Evolutionary conservation across 2,113 vertebrate genomes (phyloP), one percentile per base, ranked within the genome.

Genomic region (Bujurquina vittata): DNA sequence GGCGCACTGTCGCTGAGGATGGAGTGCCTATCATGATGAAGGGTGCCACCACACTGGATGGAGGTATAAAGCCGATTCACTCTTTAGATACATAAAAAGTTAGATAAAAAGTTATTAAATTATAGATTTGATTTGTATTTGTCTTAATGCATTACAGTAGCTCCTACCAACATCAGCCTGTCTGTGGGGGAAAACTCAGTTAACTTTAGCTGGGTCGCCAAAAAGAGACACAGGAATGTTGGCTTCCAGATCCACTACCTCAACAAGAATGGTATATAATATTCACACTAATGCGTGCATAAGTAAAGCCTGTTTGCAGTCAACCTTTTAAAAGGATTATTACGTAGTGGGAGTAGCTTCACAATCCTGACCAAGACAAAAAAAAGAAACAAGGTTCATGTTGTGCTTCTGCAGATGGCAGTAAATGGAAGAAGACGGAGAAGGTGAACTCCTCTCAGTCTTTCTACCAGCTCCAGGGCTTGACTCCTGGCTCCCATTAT

Each of bases 41-140:
- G n/a, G 97, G 96, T 3, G 96, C 95, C 88, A 97, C 97, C 57
- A 96, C 92, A 18, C 94, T 96, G 46, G 95, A 97, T n/a, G 95
- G 94, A 94, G 94, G 95, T 96, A 88, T 18, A 15, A 11, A 59
- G n/a, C 7, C 3, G 1, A 90, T 61, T 58, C 11, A 2, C 18
- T 7, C 4, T 65, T 65, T 11, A n/a, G 55, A 49, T 37, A 43
- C 17, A 26, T 20, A 55, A 14, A 52, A 31, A 10, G 18, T 9
- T 15, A 10, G 12, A 10, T 23, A 52, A 22, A 26, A 26, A 26
- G 26, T 26, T 52, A 56, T 23, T 33, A 7, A 56, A 43, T 79
- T 1, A 15, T 63, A 22, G 35, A 3, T 77, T 12, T 72, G 11
- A 65, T 72, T 77, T 14, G 9, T 11, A 9, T 37, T 69, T 29